Evolutionary conservation across 1,140 invertebrate genomes (phyloP).

Genomic region (Planococcus citri): DNA sequence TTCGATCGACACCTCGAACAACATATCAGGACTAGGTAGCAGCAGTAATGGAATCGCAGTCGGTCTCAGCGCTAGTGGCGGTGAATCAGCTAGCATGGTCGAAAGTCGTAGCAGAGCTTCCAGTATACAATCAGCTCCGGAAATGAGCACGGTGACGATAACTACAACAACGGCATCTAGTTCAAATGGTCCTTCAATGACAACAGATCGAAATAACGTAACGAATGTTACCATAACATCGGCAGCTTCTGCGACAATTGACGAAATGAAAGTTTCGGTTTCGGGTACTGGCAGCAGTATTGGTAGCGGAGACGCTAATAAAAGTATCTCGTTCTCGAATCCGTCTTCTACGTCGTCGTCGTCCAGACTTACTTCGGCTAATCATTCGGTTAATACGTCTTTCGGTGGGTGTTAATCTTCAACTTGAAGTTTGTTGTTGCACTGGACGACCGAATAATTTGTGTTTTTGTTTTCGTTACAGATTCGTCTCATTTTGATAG

Average conservation of each 20-base stretch:
- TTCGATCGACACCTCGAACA: too few relatives aligned
- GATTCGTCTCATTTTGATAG: conserved; percentile 8
- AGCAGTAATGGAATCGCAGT: too few relatives aligned
- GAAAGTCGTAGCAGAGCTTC: conserved; percentile 45
- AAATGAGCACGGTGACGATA: conserved; percentile 33
- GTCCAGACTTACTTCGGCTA: neutral
- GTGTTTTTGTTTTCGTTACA: neutral
- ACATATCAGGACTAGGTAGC: too few relatives aligned
- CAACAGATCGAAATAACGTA: neutral
- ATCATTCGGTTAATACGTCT: conserved; percentile 6
- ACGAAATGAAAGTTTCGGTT: neutral
- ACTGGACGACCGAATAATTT: conserved; percentile 1
- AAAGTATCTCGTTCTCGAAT: neutral
- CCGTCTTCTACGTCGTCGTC: neutral
- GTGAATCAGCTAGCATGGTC: too few relatives aligned
- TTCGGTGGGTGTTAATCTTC: neutral
- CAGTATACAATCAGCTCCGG: conserved; percentile 51
- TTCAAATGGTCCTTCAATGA: too few relatives aligned
- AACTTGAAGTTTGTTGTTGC: too few relatives aligned
- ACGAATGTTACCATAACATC: conserved; percentile 16
- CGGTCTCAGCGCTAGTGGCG: too few relatives aligned
- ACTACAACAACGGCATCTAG: neutral
- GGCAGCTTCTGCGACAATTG: too few relatives aligned
- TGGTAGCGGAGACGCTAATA: neutral
- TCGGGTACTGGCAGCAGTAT: neutral